A percentile compares a stretch with the other conserved stretches of the same genome.
These are phyloP conservation scores for Ahaetulla prasina DNA, from an alignment of 2,113 vertebrate species.

Conservation along the genomic window DNA sequence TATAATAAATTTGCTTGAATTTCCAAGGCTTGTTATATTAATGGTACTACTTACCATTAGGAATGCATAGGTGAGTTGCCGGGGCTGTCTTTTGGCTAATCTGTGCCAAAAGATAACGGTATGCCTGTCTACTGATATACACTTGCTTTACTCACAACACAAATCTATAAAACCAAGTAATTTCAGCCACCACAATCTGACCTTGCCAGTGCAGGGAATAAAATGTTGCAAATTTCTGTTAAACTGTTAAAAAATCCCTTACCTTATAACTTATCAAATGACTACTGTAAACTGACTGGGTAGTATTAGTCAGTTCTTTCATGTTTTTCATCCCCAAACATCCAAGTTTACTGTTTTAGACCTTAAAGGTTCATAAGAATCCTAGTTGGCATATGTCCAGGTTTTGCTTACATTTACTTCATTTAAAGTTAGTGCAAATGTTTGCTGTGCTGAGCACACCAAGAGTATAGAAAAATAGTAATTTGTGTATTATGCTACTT, in stretches of 20 bases:
- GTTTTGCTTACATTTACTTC: neutral
- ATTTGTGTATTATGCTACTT: neutral
- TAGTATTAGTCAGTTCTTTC: neutral
- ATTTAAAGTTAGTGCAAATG: neutral
- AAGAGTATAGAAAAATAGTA: neutral
- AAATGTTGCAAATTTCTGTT: neutral
- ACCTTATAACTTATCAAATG: neutral
- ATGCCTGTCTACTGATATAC: neutral
- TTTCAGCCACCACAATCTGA: neutral
- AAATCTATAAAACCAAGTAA: neutral
- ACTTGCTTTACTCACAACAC: neutral
- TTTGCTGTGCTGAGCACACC: neutral
- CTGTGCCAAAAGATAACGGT: neutral
- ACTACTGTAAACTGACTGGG: neutral
- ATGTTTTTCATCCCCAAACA: neutral
- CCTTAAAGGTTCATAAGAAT: neutral
- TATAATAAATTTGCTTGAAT: constrained; percentile 15
- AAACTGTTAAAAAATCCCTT: no score
- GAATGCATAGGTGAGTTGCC: neutral
- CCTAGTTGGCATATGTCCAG: neutral
- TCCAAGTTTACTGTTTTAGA: neutral
- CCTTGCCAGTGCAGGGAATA: neutral
- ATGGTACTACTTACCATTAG: neutral
- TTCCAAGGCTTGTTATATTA: neutral
- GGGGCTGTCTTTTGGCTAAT: neutral